Evolutionary conservation across 2,888 invertebrate genomes (phyloP), one percentile per base, ranked within the genome.

Genomic region (Pristionchus japonicus): DNA sequence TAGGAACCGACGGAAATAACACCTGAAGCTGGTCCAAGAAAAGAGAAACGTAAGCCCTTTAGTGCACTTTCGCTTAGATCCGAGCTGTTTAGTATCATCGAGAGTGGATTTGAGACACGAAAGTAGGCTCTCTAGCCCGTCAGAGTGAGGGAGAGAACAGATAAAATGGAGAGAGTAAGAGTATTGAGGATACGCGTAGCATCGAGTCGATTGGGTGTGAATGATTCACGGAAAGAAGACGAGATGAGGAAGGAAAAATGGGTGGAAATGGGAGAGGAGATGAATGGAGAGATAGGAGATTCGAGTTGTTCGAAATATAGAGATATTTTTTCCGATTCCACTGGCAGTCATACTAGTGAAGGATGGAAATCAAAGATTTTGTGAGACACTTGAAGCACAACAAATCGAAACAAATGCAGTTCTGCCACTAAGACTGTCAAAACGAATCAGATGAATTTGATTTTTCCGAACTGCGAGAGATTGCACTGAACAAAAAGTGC

Each of bases 141-240:
- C 47, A 70, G 77, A 77, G 40, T 23, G 7, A 23, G 57, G 23
- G 57, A 57, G 43, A 77, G 77, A 74, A 40, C n/a, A 77, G 3
- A 43, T 23, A 11, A 34, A 77, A 23, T 15, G 43, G 27, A 77
- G 77, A 77, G 77, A 70, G 9, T 70, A 2, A 37, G 70, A 77
- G 77, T 17, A 43, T 40, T 0, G 27, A 17, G n/a, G 43, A 77
- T n/a, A 27, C 43, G 47, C 17, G 77, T 23, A 47, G 43, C 23
- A 77, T 77, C n/a, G 77, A 43, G 77, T 77, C 40, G 77, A 77
- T 40, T 43, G 40, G n/a, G 77, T 43, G 77, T 77, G 40, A 52
- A 82, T 57, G 82, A 57, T 13, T 52, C 49, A 57, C 52, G 49
- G 49, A 27, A 77, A 20, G 43, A 52, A 34, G 31, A 82, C 20